phyloP scores from a whole-genome alignment of 2,797 vertebrate genomes.

The Sus cebifrons region DNA sequence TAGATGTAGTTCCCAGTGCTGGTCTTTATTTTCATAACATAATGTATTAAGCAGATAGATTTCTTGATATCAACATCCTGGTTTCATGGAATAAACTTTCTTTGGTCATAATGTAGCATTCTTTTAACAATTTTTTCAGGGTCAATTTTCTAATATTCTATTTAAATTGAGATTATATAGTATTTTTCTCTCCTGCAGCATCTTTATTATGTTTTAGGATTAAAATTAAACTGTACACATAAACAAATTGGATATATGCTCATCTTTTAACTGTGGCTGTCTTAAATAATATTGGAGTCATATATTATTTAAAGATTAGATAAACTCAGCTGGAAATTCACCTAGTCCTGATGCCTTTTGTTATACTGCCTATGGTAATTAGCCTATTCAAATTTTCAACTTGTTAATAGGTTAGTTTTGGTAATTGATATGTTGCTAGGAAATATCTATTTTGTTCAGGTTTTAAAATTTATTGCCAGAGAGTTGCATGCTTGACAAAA shows the following conservation, averaged over 20 bases:
- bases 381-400: not conserved
- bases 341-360: not conserved
- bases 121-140: not conserved
- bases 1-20: not conserved
- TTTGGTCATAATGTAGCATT: not conserved
- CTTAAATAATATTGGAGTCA: not conserved
- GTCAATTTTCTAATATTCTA: slow-evolving; percentile 13
- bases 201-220: not conserved
- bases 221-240: not conserved
- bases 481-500: not conserved
- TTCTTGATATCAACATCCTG: slow-evolving; percentile 1
- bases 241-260: not conserved
- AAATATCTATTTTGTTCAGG: slow-evolving; percentile 57
- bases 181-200: not conserved
- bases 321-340: slow-evolving; percentile 9
- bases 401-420: not conserved
- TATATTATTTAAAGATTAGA: slow-evolving; percentile 13
- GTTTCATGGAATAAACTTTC: not conserved
- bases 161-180: not conserved
- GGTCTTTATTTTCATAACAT: slow-evolving; percentile 41
- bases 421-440: not conserved
- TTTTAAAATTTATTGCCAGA: slow-evolving; percentile 50
- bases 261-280: not conserved
- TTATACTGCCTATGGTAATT: slow-evolving; percentile 13
- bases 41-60: not conserved